A percentile compares a stretch with the other conserved stretches of the same genome.
These are phyloP conservation scores for Gallinago jamesoni DNA, from an alignment of 2,113 vertebrate species.

Conservation along the genomic window DNA sequence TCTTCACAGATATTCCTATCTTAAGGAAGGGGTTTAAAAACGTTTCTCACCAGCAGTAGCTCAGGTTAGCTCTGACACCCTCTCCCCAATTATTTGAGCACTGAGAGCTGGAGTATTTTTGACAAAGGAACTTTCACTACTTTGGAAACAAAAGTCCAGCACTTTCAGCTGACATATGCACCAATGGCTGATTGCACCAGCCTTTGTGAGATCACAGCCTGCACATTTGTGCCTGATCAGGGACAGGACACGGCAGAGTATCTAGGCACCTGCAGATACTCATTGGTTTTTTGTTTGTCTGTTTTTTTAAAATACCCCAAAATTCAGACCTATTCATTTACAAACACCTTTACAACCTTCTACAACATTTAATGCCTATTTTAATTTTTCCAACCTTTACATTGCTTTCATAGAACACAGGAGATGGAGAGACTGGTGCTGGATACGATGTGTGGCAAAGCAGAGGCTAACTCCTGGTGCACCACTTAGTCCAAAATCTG, in stretches of 20 bases:
- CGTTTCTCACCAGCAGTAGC: not conserved
- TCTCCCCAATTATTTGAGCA: not conserved
- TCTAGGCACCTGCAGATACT: not conserved
- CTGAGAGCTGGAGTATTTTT: not conserved
- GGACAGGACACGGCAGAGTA: not conserved
- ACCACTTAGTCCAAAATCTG: not conserved
- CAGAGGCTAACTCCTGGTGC: not conserved
- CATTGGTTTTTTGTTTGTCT: too few species aligned
- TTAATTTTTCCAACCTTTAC: not conserved
- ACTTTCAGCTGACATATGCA: not conserved
- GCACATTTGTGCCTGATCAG: not conserved
- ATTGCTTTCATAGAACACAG: not conserved
- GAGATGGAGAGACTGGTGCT: not conserved
- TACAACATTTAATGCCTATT: not conserved
- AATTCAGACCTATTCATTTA: not conserved
- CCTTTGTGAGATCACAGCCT: not conserved
- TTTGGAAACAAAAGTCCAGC: not conserved
- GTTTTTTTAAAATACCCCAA: not conserved
- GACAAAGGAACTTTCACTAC: not conserved
- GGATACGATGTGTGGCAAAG: not conserved
- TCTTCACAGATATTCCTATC: not conserved
- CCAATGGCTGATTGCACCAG: not conserved
- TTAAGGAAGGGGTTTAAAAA: not conserved
- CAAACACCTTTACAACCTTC: not conserved
- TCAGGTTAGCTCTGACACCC: not conserved